phyloP scores from a whole-genome alignment of 1,140 invertebrate species.

The Lasioglossum baleicum region DNA sequence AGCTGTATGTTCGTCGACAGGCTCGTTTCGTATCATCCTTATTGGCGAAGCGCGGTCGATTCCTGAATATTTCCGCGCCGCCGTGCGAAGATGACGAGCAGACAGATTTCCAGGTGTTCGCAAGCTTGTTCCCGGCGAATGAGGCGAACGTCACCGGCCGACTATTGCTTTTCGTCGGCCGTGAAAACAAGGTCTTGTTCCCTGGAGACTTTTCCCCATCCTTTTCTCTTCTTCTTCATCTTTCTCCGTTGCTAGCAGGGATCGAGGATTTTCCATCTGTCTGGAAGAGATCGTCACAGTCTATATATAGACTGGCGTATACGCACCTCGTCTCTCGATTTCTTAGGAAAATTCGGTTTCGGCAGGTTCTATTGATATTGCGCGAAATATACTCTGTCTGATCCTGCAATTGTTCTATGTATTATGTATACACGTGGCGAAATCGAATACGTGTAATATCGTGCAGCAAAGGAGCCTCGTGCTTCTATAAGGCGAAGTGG shows the following conservation, averaged over 20 bases:
- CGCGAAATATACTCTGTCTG: background rate
- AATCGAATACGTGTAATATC: background rate
- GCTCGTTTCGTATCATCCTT: background rate
- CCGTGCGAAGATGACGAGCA: background rate
- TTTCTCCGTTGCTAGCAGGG: background rate
- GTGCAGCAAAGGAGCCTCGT: too few species aligned
- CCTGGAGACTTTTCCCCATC: background rate
- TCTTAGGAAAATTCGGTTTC: background rate
- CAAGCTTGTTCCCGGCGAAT: background rate
- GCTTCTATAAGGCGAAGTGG: too few species aligned
- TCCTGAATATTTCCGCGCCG: background rate
- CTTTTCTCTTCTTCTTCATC: background rate
- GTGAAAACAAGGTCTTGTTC: background rate
- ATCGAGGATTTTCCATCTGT: slow-evolving; percentile 1
- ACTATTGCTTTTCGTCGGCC: slow-evolving; percentile 3
- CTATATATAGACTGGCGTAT: too few species aligned
- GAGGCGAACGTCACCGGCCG: background rate
- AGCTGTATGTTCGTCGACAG: background rate
- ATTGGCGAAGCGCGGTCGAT: background rate
- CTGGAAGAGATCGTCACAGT: background rate
- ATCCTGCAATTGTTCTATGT: background rate
- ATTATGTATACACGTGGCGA: too few species aligned
- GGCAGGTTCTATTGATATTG: background rate
- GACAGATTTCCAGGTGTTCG: background rate
- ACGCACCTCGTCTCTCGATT: background rate